Percentiles rank a stretch among this genome's conserved stretches.
phyloP scores from a whole-genome alignment of 2,113 vertebrate genomes.

The Trochalopteron elliotii region DNA sequence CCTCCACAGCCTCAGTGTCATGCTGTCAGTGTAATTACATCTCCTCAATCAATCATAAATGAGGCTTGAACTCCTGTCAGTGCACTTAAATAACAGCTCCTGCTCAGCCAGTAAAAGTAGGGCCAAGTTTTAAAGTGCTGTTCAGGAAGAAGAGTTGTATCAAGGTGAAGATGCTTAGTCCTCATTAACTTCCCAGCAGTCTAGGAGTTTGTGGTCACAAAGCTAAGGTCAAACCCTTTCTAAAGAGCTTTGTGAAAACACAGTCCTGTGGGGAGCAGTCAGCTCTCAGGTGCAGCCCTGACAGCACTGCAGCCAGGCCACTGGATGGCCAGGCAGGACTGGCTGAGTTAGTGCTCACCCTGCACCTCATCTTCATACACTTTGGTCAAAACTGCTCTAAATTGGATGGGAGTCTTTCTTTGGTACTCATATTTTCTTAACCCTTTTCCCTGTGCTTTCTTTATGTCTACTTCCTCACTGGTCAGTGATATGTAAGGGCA shows the following conservation, averaged over 20 bases:
- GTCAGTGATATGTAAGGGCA: neutral
- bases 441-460: neutral
- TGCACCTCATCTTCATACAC: neutral
- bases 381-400: neutral
- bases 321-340: accelerated
- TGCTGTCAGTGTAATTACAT: neutral
- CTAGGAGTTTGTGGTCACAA: neutral
- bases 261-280: neutral
- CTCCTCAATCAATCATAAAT: neutral
- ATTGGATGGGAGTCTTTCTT: neutral
- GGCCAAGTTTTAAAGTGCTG: neutral
- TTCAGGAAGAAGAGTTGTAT: neutral
- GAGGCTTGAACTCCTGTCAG: neutral
- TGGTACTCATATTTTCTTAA: neutral
- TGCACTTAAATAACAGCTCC: neutral
- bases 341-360: neutral
- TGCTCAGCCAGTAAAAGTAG: neutral
- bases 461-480: neutral
- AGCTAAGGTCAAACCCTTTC: neutral
- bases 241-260: neutral
- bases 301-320: accelerated
- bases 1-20: neutral
- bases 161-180: neutral
- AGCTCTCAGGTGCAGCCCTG: accelerated
- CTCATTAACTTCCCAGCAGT: neutral